A percentile compares a stretch with the other conserved stretches of the same genome.
phyloP scores from a whole-genome alignment of 2,797 vertebrate genomes.

The Rhadinocentrus ornatus region DNA sequence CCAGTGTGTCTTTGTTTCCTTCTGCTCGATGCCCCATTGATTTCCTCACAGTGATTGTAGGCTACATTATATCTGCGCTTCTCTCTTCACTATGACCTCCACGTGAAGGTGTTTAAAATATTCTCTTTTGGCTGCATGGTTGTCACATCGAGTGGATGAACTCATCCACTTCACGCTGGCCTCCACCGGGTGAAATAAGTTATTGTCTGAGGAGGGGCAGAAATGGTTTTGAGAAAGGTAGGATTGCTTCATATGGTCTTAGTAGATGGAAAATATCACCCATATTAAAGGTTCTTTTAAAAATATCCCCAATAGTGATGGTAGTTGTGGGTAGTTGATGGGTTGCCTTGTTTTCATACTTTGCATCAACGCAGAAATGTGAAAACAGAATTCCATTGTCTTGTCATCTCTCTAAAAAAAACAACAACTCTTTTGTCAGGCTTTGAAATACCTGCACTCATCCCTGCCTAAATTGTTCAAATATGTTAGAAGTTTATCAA shows the following conservation, averaged over 20 bases:
- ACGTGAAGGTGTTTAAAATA: constrained; percentile 34
- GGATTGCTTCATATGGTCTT: constrained; percentile 25
- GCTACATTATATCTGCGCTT: constrained; percentile 20
- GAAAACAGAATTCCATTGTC: constrained; percentile 27
- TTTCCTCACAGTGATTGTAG: constrained; percentile 25
- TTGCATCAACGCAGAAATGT: constrained; percentile 23
- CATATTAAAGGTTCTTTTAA: constrained; percentile 34
- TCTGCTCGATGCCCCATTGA: constrained; percentile 49
- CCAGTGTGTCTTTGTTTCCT: constrained; percentile 40
- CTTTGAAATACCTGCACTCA: constrained; percentile 67
- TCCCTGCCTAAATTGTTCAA: constrained; percentile 69
- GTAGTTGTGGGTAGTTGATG: constrained; percentile 28
- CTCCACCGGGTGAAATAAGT: constrained; percentile 62
- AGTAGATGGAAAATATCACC: constrained; percentile 50
- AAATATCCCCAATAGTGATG: constrained; percentile 37
- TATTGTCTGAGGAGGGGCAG: constrained; percentile 35
- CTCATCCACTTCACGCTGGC: constrained; percentile 68
- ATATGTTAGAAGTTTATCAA: constrained; percentile 74
- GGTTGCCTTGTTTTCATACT: too few species aligned
- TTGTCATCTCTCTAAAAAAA: constrained; percentile 51
- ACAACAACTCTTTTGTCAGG: constrained; percentile 37
- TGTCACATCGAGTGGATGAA: constrained; percentile 41
- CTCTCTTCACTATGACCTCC: constrained; percentile 35
- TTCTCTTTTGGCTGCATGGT: constrained; percentile 7
- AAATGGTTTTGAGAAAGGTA: constrained; percentile 22